Conservation (phyloP, 2,797 vertebrate species). For the Capromys pilorides region DNA sequence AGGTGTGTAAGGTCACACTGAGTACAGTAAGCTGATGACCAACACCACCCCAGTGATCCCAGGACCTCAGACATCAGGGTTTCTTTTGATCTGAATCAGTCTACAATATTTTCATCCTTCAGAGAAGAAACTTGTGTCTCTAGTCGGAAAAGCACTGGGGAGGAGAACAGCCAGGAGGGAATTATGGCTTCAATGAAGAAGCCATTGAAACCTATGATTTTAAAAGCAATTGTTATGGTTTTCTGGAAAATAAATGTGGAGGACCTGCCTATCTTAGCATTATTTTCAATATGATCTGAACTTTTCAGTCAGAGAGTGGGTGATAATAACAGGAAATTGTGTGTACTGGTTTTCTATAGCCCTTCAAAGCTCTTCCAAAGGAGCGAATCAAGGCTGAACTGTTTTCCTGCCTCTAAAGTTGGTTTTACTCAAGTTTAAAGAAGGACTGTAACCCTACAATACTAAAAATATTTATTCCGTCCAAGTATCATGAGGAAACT, state of each 20-base stretch:
- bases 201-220: background rate
- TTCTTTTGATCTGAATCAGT: background rate
- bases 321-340: background rate
- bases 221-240: background rate
- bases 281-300: background rate
- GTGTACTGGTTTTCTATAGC: background rate
- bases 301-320: background rate
- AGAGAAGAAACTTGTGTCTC: background rate
- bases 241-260: background rate
- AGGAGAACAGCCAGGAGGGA: background rate
- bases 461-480: background rate
- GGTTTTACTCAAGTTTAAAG: background rate
- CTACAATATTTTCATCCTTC: background rate
- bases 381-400: background rate
- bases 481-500: background rate
- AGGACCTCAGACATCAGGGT: background rate
- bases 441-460: background rate
- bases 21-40: background rate
- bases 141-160: background rate
- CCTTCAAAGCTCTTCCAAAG: background rate
- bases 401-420: background rate
- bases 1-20: background rate
- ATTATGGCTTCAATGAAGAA: background rate
- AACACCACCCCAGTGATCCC: rapidly evolving
- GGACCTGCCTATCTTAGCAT: background rate